Conservation (phyloP, 2,797 vertebrate genomes). For the Ceryle rudis region DNA sequence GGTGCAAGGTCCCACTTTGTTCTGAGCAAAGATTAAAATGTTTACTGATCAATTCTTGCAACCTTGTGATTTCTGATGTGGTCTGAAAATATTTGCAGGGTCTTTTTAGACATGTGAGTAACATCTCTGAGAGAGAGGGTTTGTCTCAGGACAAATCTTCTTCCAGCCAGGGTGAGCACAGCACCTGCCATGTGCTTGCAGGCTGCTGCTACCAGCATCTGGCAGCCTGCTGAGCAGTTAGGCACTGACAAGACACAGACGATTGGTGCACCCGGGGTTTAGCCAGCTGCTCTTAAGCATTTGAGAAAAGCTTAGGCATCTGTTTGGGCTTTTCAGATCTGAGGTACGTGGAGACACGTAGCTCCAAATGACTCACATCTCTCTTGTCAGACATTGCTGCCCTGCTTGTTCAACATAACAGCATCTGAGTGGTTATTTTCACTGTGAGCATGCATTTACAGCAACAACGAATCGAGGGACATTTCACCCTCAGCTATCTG, state of each 20-base stretch:
- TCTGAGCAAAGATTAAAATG: neutral
- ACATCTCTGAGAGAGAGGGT: neutral
- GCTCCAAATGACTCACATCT: neutral
- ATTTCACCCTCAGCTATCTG: neutral
- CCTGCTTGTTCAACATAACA: neutral
- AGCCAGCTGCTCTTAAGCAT: slow-evolving; percentile 42
- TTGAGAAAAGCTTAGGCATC: slow-evolving; percentile 45
- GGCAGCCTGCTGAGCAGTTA: slow-evolving; percentile 6
- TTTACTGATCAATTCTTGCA: neutral
- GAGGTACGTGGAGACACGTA: neutral
- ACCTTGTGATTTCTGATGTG: neutral
- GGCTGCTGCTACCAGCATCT: neutral
- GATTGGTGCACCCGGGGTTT: slow-evolving; percentile 26
- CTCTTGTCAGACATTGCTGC: neutral
- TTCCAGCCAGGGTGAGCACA: neutral
- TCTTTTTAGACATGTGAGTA: neutral
- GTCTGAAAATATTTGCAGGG: neutral
- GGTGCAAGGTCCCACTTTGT: neutral
- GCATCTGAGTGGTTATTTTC: neutral
- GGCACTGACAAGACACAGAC: neutral
- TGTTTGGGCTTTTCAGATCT: slow-evolving; percentile 26
- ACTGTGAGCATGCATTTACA: neutral
- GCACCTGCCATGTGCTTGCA: fast-evolving
- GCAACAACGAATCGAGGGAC: neutral
- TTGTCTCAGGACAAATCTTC: neutral